A percentile compares a stretch with the other conserved stretches of the same genome.
These are phyloP conservation scores for Ibidorhyncha struthersii DNA, from an alignment of 2,113 vertebrate genomes.

Conservation along the genomic window DNA sequence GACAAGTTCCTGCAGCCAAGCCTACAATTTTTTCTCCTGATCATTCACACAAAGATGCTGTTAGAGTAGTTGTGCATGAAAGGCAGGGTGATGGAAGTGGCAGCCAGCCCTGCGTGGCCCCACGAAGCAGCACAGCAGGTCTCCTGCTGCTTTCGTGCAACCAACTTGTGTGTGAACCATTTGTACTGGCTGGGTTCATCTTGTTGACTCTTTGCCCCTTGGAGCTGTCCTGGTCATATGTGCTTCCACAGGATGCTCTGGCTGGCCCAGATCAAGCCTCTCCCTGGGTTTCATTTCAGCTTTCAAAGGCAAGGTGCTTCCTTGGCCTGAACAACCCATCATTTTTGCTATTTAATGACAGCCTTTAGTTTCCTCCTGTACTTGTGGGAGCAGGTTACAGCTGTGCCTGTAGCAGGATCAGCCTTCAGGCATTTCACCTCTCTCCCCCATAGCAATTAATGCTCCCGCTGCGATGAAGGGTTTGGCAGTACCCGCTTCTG, in stretches of 20 bases:
- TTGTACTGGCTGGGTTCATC: neutral
- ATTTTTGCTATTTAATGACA: neutral
- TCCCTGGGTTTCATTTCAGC: neutral
- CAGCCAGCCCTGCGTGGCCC: neutral
- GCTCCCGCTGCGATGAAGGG: neutral
- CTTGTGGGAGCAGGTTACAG: neutral
- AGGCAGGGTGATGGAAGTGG: neutral
- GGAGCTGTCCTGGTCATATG: neutral
- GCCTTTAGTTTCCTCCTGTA: neutral
- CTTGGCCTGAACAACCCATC: neutral
- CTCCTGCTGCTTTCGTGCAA: neutral
- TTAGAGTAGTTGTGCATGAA: neutral
- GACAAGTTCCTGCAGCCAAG: neutral
- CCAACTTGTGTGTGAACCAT: neutral
- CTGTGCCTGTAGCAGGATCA: neutral
- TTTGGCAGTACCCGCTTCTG: neutral
- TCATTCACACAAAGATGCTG: neutral
- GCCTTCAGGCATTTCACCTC: neutral
- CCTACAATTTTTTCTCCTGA: accelerated
- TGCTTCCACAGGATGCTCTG: neutral
- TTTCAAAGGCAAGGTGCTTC: neutral
- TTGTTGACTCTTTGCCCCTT: accelerated
- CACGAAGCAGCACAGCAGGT: accelerated
- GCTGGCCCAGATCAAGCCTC: neutral
- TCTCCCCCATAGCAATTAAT: neutral